Evolutionary conservation across 2,888 invertebrate genomes (phyloP).

Genomic region (Pristionchus japonicus): DNA sequence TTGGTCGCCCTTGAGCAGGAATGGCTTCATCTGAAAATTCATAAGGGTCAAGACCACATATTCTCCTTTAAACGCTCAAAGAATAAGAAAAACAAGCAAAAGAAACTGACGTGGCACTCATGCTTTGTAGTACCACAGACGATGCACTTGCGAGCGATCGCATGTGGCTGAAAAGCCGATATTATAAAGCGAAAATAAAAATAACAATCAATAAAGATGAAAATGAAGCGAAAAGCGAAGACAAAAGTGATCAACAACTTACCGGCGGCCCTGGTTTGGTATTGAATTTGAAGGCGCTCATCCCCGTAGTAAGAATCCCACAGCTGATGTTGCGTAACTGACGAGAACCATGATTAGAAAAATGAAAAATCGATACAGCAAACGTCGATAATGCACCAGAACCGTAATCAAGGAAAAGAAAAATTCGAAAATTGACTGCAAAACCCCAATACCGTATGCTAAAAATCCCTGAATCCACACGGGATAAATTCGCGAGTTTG

Average conservation of each 20-base stretch:
- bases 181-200: too few species aligned
- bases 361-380: neutral
- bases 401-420: neutral
- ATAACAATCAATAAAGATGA: neutral
- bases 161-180: neutral
- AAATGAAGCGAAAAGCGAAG: neutral
- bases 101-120: neutral
- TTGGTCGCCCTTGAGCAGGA: slow-evolving; percentile 14
- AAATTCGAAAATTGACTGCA: neutral
- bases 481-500: neutral
- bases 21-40: slow-evolving; percentile 6
- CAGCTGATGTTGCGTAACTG: neutral
- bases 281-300: neutral
- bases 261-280: neutral
- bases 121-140: slow-evolving; percentile 31
- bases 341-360: neutral
- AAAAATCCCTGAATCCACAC: neutral
- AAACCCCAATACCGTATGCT: neutral
- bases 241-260: neutral
- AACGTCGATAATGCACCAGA: neutral
- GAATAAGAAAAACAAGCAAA: neutral
- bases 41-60: too few species aligned
- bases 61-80: too few species aligned
- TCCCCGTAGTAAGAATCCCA: neutral
- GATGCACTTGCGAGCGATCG: slow-evolving; percentile 18